phyloP scores from a whole-genome alignment of 2,797 vertebrate genomes.

The Acanthiza pusilla region DNA sequence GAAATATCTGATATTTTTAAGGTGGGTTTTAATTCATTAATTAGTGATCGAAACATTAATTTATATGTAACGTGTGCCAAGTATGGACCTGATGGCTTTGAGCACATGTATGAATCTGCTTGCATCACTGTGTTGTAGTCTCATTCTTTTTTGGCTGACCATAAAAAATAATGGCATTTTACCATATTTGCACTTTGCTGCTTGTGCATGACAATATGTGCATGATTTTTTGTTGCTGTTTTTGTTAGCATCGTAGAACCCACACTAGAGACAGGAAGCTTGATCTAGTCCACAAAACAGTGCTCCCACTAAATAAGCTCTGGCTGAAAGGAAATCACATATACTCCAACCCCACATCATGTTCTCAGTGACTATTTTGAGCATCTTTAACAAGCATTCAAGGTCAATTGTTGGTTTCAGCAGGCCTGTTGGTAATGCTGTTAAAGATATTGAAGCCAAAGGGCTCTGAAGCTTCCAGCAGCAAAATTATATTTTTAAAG shows the following conservation, averaged over 20 bases:
- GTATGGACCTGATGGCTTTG: not conserved
- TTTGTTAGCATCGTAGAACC: not conserved
- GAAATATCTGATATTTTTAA: not conserved
- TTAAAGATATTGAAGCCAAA: not conserved
- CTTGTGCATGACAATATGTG: not conserved
- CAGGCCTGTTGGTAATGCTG: not conserved
- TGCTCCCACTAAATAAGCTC: not conserved
- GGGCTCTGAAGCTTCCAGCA: not conserved
- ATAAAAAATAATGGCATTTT: not conserved
- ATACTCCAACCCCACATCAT: not conserved
- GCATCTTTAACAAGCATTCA: not conserved
- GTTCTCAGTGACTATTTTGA: not conserved
- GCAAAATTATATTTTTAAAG: not conserved
- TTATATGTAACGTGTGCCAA: accelerated
- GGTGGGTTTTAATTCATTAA: not conserved
- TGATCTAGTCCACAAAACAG: not conserved
- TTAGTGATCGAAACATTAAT: not conserved
- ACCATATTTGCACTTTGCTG: not conserved
- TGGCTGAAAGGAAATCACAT: not conserved
- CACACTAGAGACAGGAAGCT: not conserved
- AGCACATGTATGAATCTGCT: not conserved
- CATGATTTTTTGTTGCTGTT: not conserved
- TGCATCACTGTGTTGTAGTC: not conserved
- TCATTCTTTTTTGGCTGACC: not conserved
- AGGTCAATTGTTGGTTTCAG: not conserved